Conservation (phyloP, 2,797 vertebrate genomes). For the Sebastes elongatus region DNA sequence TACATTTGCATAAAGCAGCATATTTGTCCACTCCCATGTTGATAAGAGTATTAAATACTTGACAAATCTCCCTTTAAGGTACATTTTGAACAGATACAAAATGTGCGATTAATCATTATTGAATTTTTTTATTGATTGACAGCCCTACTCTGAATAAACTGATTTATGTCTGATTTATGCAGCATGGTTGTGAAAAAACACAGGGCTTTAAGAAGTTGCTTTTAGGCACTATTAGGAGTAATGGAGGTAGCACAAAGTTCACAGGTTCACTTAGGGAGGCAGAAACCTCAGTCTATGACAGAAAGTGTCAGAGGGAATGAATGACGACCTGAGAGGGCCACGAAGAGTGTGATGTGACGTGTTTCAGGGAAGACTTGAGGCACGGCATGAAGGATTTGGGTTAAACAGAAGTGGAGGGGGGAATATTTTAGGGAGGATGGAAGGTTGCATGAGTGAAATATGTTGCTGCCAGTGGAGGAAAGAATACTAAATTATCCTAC, state of each 20-base stretch:
- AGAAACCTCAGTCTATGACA: constrained; percentile 53
- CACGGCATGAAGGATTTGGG: background rate
- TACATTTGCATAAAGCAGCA: too few species aligned
- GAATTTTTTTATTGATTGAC: too few species aligned
- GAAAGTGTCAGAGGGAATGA: constrained; percentile 60
- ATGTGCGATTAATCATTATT: too few species aligned
- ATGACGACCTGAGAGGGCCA: constrained; percentile 43
- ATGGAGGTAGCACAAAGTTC: constrained; percentile 20
- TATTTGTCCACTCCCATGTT: too few species aligned
- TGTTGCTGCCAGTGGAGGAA: background rate
- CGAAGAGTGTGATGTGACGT: constrained; percentile 5
- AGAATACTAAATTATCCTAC: background rate
- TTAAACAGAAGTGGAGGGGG: constrained; percentile 7
- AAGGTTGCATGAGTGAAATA: background rate
- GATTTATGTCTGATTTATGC: background rate
- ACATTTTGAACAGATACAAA: too few species aligned
- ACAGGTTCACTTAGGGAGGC: constrained; percentile 39
- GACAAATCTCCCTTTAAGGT: too few species aligned
- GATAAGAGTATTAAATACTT: too few species aligned
- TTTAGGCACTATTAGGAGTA: background rate
- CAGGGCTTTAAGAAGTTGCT: background rate
- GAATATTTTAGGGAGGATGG: background rate
- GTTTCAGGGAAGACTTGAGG: constrained; percentile 3
- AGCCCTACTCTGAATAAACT: background rate
- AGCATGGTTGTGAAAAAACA: background rate